Conservation (phyloP, 2,797 vertebrate genomes). For the Balearica regulorum region DNA sequence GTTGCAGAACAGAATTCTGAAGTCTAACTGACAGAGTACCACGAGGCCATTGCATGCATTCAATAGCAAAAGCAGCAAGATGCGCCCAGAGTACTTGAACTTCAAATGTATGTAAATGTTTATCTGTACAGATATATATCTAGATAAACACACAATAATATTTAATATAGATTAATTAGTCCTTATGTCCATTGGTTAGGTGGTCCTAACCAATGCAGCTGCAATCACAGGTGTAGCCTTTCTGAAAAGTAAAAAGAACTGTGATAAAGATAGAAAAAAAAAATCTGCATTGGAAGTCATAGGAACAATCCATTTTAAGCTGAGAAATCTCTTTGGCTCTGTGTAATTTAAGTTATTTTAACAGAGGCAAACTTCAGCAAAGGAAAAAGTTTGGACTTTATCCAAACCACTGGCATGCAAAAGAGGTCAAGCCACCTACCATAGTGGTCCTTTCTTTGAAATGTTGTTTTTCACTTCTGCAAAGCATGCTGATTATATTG, state of each 20-base stretch:
- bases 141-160: background rate
- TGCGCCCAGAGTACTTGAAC: background rate
- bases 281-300: background rate
- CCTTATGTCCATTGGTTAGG: background rate
- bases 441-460: background rate
- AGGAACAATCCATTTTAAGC: background rate
- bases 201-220: background rate
- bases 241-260: background rate
- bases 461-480: background rate
- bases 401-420: background rate
- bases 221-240: background rate
- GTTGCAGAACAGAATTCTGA: background rate
- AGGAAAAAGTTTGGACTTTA: background rate
- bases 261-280: background rate
- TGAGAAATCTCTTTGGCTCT: background rate
- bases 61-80: background rate
- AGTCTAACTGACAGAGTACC: background rate
- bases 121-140: background rate
- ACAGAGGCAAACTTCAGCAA: background rate
- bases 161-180: background rate
- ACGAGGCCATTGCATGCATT: background rate
- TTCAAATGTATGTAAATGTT: background rate
- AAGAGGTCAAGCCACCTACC: background rate
- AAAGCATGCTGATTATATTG: background rate
- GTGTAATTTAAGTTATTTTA: background rate